These are phyloP conservation scores for Sitophilus oryzae DNA, from an alignment of 1,140 invertebrate species.

Conservation along the genomic window DNA sequence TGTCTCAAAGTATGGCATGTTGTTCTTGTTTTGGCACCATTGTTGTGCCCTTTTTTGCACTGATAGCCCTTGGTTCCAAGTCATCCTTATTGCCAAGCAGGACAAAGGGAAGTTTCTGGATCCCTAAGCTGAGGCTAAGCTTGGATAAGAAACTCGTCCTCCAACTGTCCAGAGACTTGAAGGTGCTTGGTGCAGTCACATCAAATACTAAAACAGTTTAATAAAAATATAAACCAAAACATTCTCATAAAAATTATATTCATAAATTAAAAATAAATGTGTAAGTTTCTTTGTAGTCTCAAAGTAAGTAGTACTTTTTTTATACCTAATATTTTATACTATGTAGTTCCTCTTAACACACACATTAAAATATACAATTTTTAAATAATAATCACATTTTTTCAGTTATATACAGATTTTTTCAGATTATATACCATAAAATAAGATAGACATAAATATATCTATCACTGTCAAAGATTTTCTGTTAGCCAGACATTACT, in stretches of 20 bases:
- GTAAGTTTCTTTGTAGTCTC: no score
- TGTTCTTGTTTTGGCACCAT: conserved; percentile 98
- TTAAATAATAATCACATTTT: no score
- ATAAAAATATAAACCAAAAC: conserved; percentile 2
- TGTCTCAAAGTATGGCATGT: conserved; percentile 98
- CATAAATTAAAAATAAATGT: conserved; percentile 5
- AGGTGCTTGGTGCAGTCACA: conserved; percentile 94
- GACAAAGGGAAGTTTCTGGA: conserved; percentile 99
- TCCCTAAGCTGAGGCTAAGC: conserved; percentile 96
- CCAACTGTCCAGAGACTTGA: conserved; percentile 98
- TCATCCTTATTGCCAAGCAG: conserved; percentile 99
- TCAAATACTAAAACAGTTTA: conserved; percentile 71
- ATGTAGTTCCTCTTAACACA: no score
- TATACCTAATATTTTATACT: no score
- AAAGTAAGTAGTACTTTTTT: no score
- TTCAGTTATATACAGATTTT: no score
- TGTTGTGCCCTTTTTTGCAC: conserved; percentile 95
- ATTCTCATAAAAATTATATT: conserved; percentile 5
- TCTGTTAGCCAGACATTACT: no score
- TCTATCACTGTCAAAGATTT: no score
- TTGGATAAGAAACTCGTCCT: conserved; percentile 97
- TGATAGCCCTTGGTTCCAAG: conserved; percentile 91
- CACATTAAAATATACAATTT: no score
- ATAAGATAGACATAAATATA: no score
- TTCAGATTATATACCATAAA: no score